Base-by-base conservation (phyloP, 2,888 invertebrate genomes). In the Tortrix viridana region DNA sequence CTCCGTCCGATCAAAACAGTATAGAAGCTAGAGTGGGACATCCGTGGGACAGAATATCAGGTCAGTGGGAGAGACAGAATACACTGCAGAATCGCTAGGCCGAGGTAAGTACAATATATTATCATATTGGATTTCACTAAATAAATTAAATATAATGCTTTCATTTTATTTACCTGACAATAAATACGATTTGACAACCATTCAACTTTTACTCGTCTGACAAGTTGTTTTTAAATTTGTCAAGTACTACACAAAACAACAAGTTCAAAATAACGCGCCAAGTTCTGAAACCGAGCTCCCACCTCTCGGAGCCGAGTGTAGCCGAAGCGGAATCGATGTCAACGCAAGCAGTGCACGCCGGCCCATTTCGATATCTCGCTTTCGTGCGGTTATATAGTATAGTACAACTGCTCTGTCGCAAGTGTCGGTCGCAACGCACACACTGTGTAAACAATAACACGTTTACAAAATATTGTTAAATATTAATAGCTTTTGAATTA, bases 291-390 rank as follows among this genome's bases (percentile, higher is more conserved):
- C 47, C 53, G 54, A 60, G 63, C 70, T 67, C 66, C 67, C 74
- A 65, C 94, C 94, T 72, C 92, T 84, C 77, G 91, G 93, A 93
- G 79, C 74, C 88, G 88, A 86, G 76, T 67, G 52, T 68, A 64
- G 60, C 84, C 90, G 91, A 90, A 71, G 78, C 60, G 67, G 74
- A 88, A 89, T 89, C 91, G 90, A 90, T 91, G 89, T 82, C 84
- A 84, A 74, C 76, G 88, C 89, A 89, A 81, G 69, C 69, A 72
- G 74, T 74, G 60, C 66, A 37, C 59, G 74, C 53, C 69, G 72
- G 74, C 80, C 80, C 79, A 83, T 80, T 74, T 80, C 71, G 71
- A 57, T 74, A 74, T 73, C 75, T 75, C 79, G 86, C 87, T 88
- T 90, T 88, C 88, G 52, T 38, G 38, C 46, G 44, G 46, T 41